phyloP scores from a whole-genome alignment of 2,797 vertebrate genomes.

The Channallabes apus region DNA sequence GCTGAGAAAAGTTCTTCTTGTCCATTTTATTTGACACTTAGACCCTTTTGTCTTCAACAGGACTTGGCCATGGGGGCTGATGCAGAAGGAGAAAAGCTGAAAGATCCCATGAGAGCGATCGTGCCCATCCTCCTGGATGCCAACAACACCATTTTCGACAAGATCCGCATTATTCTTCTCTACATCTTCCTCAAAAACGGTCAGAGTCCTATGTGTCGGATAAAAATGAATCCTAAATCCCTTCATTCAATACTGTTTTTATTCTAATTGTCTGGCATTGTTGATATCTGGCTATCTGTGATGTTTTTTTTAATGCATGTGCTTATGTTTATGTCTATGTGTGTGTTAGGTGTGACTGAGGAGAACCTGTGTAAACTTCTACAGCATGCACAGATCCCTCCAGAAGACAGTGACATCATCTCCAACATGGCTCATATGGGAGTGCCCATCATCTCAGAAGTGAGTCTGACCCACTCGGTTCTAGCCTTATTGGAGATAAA shows the following conservation, averaged over 20 bases:
- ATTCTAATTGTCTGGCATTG: neutral
- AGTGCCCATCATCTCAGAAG: conserved; percentile 90
- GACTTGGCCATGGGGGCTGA: conserved; percentile 95
- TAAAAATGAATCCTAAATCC: neutral
- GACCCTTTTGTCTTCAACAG: conserved; percentile 62
- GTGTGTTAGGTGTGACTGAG: conserved; percentile 87
- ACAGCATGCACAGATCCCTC: conserved; percentile 94
- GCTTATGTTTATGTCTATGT: conserved; percentile 49
- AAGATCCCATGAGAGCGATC: conserved; percentile 96
- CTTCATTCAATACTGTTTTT: too few relatives aligned
- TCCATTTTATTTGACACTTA: neutral
- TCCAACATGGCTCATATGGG: conserved; percentile 97
- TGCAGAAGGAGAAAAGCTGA: conserved; percentile 97
- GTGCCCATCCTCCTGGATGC: conserved; percentile 91
- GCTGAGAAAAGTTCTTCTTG: neutral
- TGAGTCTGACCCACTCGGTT: conserved; percentile 64
- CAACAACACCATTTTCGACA: conserved; percentile 90
- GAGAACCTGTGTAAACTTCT: conserved; percentile 98
- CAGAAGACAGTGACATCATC: conserved; percentile 98
- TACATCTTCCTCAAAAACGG: conserved; percentile 98
- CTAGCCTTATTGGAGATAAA: neutral
- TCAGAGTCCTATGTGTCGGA: conserved; percentile 62
- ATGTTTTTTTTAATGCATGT: conserved; percentile 15
- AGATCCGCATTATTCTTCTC: conserved; percentile 97
- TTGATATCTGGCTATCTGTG: neutral